Evolutionary conservation across 2,888 invertebrate species (phyloP).

Genomic region (Caradrina kadenii): DNA sequence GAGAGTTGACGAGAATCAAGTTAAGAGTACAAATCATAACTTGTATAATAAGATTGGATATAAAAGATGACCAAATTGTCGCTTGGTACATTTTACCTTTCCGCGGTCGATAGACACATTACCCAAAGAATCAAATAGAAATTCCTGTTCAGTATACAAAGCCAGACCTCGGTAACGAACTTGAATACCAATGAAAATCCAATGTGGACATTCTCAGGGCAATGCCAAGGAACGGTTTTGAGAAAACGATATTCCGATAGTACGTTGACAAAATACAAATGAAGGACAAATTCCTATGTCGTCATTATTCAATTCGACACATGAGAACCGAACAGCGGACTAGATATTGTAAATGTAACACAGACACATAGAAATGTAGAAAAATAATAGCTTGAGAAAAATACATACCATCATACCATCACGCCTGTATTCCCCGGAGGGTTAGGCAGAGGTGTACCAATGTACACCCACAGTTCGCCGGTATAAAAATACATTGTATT

Average conservation of each 20-base stretch:
- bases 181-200: constrained; percentile 81
- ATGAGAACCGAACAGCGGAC: constrained; percentile 77
- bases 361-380: neutral
- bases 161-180: constrained; percentile 65
- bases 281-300: constrained; percentile 81
- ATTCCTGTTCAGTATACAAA: constrained; percentile 82
- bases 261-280: constrained; percentile 83
- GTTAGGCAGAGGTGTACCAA: too few species aligned
- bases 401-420: too few species aligned
- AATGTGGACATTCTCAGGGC: constrained; percentile 82
- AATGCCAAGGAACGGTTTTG: constrained; percentile 87
- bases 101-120: constrained; percentile 44
- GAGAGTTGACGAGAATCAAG: too few species aligned
- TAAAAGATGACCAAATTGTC: too few species aligned
- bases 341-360: constrained; percentile 46
- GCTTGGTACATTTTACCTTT: too few species aligned
- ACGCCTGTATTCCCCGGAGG: too few species aligned
- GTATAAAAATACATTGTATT: too few species aligned
- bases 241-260: constrained; percentile 88
- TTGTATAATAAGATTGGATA: too few species aligned
- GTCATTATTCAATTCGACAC: constrained; percentile 82
- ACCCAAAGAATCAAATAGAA: constrained; percentile 74
- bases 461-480: too few species aligned
- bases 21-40: too few species aligned
- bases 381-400: too few species aligned